Percentiles rank a stretch among this genome's conserved stretches.
phyloP scores from a whole-genome alignment of 2,888 invertebrate species.

The Euplexia lucipara region DNA sequence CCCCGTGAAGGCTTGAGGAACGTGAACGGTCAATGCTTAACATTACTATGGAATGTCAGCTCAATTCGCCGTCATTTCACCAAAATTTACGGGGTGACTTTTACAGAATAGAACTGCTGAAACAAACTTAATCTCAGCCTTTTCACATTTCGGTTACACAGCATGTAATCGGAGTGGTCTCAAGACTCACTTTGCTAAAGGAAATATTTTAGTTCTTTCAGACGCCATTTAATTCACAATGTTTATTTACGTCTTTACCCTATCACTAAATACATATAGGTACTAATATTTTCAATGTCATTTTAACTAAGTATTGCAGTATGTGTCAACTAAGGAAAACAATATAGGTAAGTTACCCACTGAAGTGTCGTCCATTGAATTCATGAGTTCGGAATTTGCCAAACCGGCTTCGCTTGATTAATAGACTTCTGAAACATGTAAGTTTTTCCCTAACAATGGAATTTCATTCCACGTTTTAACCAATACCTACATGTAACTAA shows the following conservation, averaged over 20 bases:
- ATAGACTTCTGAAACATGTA: conserved; percentile 20
- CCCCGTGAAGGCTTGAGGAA: too few species aligned
- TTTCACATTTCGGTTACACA: not conserved
- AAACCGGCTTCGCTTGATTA: conserved; percentile 1
- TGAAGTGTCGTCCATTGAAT: not conserved
- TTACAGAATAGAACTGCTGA: too few species aligned
- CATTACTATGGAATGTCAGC: too few species aligned
- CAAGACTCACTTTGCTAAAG: not conserved
- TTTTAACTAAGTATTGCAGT: not conserved
- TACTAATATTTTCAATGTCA: conserved; percentile 6
- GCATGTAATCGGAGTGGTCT: too few species aligned
- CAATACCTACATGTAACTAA: too few species aligned
- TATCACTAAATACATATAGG: not conserved
- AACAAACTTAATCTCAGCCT: not conserved
- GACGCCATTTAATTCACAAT: not conserved
- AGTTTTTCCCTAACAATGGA: not conserved
- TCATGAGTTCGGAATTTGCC: conserved; percentile 34
- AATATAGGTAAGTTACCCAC: not conserved
- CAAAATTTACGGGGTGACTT: too few species aligned
- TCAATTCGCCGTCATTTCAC: too few species aligned
- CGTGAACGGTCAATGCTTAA: too few species aligned
- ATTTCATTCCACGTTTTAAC: not conserved
- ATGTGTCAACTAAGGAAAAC: conserved; percentile 51
- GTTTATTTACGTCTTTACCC: not conserved
- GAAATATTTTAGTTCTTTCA: not conserved